A percentile compares a stretch with the other conserved stretches of the same genome.
These are phyloP conservation scores for Camponotus floridanus DNA, from an alignment of 1,140 invertebrate genomes.

Conservation along the genomic window DNA sequence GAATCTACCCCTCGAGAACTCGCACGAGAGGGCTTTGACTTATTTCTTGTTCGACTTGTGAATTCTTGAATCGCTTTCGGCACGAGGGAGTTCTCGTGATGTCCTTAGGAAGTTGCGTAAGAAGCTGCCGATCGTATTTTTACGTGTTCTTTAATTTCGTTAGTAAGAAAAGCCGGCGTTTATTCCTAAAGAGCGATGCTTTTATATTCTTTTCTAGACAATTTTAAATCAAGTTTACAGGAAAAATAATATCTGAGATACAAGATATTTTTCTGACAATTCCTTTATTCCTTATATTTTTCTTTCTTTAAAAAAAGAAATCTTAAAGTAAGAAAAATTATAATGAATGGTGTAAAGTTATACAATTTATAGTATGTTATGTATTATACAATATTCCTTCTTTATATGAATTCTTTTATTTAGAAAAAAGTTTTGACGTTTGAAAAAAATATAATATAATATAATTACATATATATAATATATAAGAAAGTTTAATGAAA, in stretches of 20 bases:
- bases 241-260: not conserved
- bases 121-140: slow-evolving; percentile 32
- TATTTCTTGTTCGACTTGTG: slow-evolving; percentile 14
- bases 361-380: not conserved
- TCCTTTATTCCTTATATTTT: not conserved
- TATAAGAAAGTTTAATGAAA: too few species aligned
- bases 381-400: not conserved
- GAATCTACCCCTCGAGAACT: slow-evolving; percentile 52
- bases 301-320: not conserved
- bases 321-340: not conserved
- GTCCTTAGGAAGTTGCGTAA: slow-evolving; percentile 40
- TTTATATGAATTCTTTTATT: too few species aligned
- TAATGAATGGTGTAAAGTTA: not conserved
- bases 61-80: not conserved
- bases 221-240: not conserved
- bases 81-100: not conserved
- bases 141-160: slow-evolving; percentile 50
- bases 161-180: not conserved
- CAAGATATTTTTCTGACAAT: not conserved
- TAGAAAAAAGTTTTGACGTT: too few species aligned
- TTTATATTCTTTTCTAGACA: slow-evolving; percentile 10
- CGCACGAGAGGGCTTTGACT: slow-evolving; percentile 20
- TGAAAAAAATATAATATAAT: too few species aligned
- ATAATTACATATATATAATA: too few species aligned
- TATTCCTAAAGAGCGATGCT: not conserved